phyloP scores from a whole-genome alignment of 2,888 invertebrate genomes.

The Drosophila affinis region DNA sequence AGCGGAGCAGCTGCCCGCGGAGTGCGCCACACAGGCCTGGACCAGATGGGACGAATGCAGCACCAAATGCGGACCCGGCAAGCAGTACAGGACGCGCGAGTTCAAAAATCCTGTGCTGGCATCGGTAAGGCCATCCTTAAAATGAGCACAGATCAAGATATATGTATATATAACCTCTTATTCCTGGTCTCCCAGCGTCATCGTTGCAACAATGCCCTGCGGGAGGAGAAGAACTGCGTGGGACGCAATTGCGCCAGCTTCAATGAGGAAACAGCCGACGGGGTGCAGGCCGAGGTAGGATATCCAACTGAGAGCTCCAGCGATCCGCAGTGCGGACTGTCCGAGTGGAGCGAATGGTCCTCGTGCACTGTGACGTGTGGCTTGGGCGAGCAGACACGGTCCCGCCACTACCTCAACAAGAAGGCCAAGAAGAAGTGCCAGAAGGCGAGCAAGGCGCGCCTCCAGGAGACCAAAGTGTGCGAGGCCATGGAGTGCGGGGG shows the following conservation, averaged over 20 bases:
- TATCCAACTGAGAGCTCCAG: conserved; percentile 78
- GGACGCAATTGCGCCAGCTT: conserved; percentile 78
- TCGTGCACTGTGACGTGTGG: conserved; percentile 90
- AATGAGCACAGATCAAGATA: too few relatives aligned
- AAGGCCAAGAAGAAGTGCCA: conserved; percentile 87
- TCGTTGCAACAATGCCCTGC: conserved; percentile 77
- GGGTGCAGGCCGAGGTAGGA: conserved; percentile 51
- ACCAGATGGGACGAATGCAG: conserved; percentile 85
- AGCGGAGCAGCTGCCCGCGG: conserved; percentile 83
- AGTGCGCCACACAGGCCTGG: conserved; percentile 84
- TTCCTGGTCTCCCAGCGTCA: conserved; percentile 49
- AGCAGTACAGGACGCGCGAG: conserved; percentile 80
- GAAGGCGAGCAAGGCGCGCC: conserved; percentile 81
- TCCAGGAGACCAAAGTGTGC: conserved; percentile 85
- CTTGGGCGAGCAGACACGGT: conserved; percentile 88
- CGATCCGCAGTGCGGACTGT: conserved; percentile 88
- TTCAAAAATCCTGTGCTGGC: conserved; percentile 81
- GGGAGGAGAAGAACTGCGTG: conserved; percentile 83
- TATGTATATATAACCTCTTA: rapidly evolving
- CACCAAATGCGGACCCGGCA: conserved; percentile 85
- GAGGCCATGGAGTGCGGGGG: conserved; percentile 82
- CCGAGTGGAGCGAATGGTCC: conserved; percentile 91
- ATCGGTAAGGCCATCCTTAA: conserved; percentile 34
- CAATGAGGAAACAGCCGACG: conserved; percentile 72
- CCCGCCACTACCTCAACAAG: conserved; percentile 87